Evolutionary conservation across 2,113 vertebrate species (phyloP), one percentile per base, ranked within the genome.

Genomic region (Passer domesticus): DNA sequence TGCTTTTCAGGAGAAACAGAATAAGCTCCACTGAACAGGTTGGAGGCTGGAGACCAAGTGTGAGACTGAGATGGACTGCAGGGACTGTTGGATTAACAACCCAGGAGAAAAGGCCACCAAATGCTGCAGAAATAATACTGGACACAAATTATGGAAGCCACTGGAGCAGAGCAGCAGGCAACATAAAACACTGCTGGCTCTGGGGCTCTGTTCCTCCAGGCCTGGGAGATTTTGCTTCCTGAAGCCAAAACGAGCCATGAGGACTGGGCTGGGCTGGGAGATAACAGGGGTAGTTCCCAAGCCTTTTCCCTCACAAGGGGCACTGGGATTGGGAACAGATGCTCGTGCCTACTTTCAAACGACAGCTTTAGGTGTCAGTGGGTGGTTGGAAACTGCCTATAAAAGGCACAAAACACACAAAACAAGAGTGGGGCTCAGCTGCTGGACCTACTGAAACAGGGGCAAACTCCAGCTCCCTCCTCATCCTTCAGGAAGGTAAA

Each of bases 101-200:
- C 74, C 43, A 9, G 70, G 62, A 92, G 74, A 89, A 63, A 91
- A 75, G 87, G 80, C 69, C 73, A 58, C 41, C 17, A 56, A 60
- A 43, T 0, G 2, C 28, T 68, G 66, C 58, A 84, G 87, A 84
- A 89, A 75, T 56, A 55, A 81, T 8, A 14, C 22, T 5, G 47
- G 58, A 10, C 70, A 79, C n/a, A 67, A 95, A 67, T 92, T 37
- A 78, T 12, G 52, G 87, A n/a, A 60, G 24, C 15, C 6, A 4
- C 43, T 88, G 79, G 72, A 88, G 90, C 72, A 76, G 82, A 80
- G 63, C 75, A 72, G 69, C 60, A 88, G 28, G n/a, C 8, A 15
- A 0, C 30, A 64, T 72, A 68, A 86, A 83, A 12, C 47, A 37
- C 23, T 0, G 0, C 52, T 88, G 67, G 22, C 46, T 78, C 50